Evolutionary conservation across 2,888 invertebrate genomes (phyloP).

Genomic region (Watsonalla cultraria): DNA sequence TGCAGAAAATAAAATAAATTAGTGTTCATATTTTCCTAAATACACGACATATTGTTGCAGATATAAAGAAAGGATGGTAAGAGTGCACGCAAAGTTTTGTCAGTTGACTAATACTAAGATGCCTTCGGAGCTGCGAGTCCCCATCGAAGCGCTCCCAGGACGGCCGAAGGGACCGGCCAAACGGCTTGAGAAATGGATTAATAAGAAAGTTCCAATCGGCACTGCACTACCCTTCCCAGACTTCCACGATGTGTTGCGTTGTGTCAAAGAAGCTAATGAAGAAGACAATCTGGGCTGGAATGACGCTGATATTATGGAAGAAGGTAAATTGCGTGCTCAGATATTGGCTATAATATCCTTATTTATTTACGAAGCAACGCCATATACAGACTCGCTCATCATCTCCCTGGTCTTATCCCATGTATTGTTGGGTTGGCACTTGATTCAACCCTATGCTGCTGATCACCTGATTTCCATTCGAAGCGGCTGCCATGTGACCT

Average conservation of each 20-base stretch:
- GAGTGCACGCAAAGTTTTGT: constrained; percentile 80
- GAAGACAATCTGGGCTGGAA: constrained; percentile 62
- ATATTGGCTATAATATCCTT: no score
- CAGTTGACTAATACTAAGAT: constrained; percentile 78
- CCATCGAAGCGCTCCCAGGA: constrained; percentile 54
- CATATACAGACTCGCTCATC: no score
- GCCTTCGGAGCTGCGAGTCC: constrained; percentile 63
- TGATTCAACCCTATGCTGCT: no score
- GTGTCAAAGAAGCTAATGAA: constrained; percentile 60
- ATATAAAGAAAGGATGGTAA: constrained; percentile 67
- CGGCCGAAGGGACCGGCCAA: constrained; percentile 60
- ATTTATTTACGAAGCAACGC: no score
- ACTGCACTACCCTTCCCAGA: constrained; percentile 71
- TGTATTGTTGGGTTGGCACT: no score
- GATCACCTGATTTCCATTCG: no score
- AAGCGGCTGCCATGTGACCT: no score
- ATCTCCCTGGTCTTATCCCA: no score
- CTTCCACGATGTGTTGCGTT: constrained; percentile 74
- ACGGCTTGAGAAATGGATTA: constrained; percentile 61
- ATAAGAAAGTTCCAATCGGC: constrained; percentile 64
- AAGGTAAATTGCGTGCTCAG: constrained; percentile 40
- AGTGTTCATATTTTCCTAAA: neutral
- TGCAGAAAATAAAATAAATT: neutral
- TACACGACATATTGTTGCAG: constrained; percentile 31
- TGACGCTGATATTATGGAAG: constrained; percentile 64